These are phyloP conservation scores for Tapera naevia DNA, from an alignment of 2,797 vertebrate genomes.

Conservation along the genomic window DNA sequence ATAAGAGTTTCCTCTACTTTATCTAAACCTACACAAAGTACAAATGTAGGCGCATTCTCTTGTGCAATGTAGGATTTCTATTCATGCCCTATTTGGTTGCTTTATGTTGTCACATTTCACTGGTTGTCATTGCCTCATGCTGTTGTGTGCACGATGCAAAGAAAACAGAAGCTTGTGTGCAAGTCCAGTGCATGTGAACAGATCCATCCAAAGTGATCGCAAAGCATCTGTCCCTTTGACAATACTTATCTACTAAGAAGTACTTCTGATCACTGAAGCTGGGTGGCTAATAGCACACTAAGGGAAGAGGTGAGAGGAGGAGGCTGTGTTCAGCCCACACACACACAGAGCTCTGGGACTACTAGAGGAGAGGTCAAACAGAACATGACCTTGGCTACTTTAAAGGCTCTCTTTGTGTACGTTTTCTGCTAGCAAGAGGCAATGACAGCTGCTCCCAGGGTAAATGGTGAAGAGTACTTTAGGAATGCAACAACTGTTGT, in stretches of 20 bases:
- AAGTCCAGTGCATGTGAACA: accelerated
- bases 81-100: background rate
- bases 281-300: background rate
- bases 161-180: background rate
- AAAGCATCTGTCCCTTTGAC: background rate
- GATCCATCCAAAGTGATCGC: too few species aligned
- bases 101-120: background rate
- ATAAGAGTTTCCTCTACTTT: background rate
- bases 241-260: background rate
- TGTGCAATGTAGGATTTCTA: background rate
- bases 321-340: background rate
- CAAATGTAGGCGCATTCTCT: background rate
- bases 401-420: background rate
- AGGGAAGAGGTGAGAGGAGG: background rate
- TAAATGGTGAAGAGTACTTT: background rate
- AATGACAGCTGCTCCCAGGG: background rate
- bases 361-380: background rate
- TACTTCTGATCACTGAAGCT: background rate
- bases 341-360: background rate
- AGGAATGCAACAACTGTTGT: background rate
- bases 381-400: background rate
- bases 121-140: background rate
- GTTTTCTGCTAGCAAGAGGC: background rate
- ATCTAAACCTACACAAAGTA: background rate
- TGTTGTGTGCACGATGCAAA: background rate